Evolutionary conservation across 2,888 invertebrate species (phyloP).

Genomic region (Acanthacorydalis orientalis): DNA sequence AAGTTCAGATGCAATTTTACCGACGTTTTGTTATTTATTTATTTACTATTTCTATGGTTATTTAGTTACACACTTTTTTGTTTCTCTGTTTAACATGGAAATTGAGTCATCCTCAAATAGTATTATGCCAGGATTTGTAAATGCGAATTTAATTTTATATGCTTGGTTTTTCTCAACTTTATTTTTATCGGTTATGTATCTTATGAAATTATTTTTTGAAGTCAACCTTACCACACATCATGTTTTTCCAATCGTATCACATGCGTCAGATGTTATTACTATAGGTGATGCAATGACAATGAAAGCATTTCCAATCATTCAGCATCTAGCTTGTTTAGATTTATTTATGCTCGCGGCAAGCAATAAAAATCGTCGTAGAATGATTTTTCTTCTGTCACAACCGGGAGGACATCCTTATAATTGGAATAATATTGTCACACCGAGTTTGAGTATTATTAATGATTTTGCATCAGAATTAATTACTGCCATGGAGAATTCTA

Average conservation of each 20-base stretch:
- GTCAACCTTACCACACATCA: conserved; percentile 53
- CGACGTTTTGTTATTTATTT: conserved; percentile 40
- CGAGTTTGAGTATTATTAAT: conserved; percentile 43
- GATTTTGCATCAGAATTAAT: conserved; percentile 48
- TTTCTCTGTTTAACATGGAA: conserved; percentile 34
- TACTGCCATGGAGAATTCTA: conserved; percentile 16
- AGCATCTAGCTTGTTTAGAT: conserved; percentile 61
- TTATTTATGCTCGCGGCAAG: conserved; percentile 48
- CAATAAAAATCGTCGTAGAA: conserved; percentile 37
- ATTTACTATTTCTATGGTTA: conserved; percentile 45
- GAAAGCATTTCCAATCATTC: conserved; percentile 47
- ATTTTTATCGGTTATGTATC: conserved; percentile 50
- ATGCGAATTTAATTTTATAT: conserved; percentile 37
- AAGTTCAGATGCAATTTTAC: conserved; percentile 38
- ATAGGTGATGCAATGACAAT: conserved; percentile 42
- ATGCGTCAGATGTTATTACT: conserved; percentile 26
- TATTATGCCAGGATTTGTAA: conserved; percentile 29
- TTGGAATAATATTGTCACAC: conserved; percentile 58
- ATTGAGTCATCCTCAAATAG: conserved; percentile 34
- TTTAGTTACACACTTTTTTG: conserved; percentile 31
- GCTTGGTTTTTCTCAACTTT: conserved; percentile 53
- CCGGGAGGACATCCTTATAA: conserved; percentile 80
- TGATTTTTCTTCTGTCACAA: conserved; percentile 56
- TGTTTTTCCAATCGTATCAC: conserved; percentile 41
- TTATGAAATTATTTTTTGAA: conserved; percentile 53